Evolutionary conservation across 2,113 vertebrate species (phyloP), one percentile per base, ranked within the genome.

Genomic region (Halcyon malimbica): DNA sequence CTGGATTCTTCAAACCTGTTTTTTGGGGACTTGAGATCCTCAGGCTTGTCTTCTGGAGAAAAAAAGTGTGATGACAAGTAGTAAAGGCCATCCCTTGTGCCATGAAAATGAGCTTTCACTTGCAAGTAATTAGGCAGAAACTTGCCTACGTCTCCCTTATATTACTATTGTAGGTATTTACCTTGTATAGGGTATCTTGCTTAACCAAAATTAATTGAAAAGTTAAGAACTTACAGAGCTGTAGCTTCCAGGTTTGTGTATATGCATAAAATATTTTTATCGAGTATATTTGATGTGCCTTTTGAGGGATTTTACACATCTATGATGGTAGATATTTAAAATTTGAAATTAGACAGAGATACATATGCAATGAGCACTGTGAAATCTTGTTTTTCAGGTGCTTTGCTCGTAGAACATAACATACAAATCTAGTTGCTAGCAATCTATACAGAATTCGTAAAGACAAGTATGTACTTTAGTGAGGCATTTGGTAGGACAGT

Each of bases 301-400:
- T 87, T 87, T 81, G 33, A 69, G 50, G 17, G 15, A 31, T 94
- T 86, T 81, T 84, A 60, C 25, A 23, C n/a, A 24, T 71, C 41
- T 4, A 0, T 48, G 28, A 13, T n/a, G 6, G 4, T 35, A 73
- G 28, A 64, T 56, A 42, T 15, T 68, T 69, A 54, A 73, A 89
- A 24, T 60, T 59, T 26, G 11, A 63, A 75, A 57, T 75, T 31
- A 0, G 6, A 56, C n/a, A 76, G 16, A 68, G 10, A 37, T 59
- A 10, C 19, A 56, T 68, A 23, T 2, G 2, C 16, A 71, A 23
- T 0, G 0, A 80, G 9, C 29, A 9, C 42, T 62, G 28, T 56
- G 56, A 69, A 73, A 53, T 83, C 48, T 54, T 51, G 12, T 54
- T 92, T 89, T 90, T 78, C 44, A 62, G 10, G 10, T 78, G n/a